Evolutionary conservation across 2,888 invertebrate genomes (phyloP).

Genomic region (Eilema griseolum): DNA sequence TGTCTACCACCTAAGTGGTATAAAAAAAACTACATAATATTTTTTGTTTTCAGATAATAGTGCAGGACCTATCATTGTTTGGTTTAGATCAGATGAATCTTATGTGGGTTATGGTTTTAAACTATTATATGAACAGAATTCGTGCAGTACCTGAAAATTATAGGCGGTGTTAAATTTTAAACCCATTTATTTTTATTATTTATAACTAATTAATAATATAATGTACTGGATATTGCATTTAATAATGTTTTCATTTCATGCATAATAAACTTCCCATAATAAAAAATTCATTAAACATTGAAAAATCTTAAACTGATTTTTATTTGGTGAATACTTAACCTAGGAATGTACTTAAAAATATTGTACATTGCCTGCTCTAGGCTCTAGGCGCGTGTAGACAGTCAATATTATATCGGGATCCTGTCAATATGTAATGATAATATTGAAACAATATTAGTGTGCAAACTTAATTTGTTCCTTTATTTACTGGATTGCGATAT

Average conservation of each 20-base stretch:
- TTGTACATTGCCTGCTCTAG: not conserved
- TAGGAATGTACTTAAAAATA: not conserved
- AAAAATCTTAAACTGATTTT: too few species aligned
- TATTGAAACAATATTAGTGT: too few species aligned
- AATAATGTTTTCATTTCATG: not conserved
- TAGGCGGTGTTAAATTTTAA: not conserved
- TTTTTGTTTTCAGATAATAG: constrained; percentile 84
- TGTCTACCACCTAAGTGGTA: too few species aligned
- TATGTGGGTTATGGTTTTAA: constrained; percentile 91
- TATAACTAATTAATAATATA: not conserved
- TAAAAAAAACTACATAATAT: not conserved
- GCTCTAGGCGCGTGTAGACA: too few species aligned
- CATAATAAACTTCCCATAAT: too few species aligned
- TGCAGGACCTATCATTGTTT: constrained; percentile 90
- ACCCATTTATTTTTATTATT: not conserved
- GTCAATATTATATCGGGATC: too few species aligned
- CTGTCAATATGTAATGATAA: too few species aligned
- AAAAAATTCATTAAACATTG: too few species aligned
- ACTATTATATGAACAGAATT: constrained; percentile 90
- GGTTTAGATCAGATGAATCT: constrained; percentile 89
- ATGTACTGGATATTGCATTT: constrained; percentile 5
- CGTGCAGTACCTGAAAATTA: constrained; percentile 73
- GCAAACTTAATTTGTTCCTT: too few species aligned
- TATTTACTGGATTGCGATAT: too few species aligned
- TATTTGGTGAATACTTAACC: not conserved